Percentiles rank a stretch among this genome's conserved stretches.
Evolutionary conservation across 2,113 vertebrate genomes (phyloP).

Genomic region (Butastur rufipennis): DNA sequence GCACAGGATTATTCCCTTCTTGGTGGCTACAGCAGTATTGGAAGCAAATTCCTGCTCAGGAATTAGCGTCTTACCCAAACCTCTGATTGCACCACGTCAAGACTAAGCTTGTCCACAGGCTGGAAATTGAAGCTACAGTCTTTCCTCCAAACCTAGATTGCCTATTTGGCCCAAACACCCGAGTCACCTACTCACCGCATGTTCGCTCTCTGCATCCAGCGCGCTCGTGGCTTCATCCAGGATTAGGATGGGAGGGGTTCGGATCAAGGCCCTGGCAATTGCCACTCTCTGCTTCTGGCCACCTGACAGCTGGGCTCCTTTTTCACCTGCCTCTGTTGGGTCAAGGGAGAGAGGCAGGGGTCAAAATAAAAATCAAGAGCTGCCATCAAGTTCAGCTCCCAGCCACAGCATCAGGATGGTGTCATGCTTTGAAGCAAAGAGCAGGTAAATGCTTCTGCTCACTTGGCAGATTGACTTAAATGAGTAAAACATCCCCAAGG

Average conservation of each 20-base stretch:
- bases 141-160: background rate
- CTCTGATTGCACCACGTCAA: background rate
- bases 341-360: background rate
- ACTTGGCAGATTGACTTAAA: background rate
- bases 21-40: background rate
- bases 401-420: background rate
- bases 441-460: background rate
- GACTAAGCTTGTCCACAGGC: background rate
- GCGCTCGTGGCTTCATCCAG: conserved; percentile 96
- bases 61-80: background rate
- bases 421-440: background rate
- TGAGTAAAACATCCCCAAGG: background rate
- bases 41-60: background rate
- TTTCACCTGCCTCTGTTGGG: conserved; percentile 88
- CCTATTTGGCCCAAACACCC: background rate
- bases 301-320: conserved; percentile 91
- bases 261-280: conserved; percentile 90
- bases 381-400: background rate
- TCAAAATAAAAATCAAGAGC: background rate
- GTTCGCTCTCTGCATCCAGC: conserved; percentile 91
- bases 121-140: background rate
- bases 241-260: conserved; percentile 86
- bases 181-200: conserved; percentile 73
- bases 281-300: conserved; percentile 97
- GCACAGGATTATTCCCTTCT: background rate